phyloP scores from a whole-genome alignment of 2,113 vertebrate genomes.

The Chaetops frenatus region DNA sequence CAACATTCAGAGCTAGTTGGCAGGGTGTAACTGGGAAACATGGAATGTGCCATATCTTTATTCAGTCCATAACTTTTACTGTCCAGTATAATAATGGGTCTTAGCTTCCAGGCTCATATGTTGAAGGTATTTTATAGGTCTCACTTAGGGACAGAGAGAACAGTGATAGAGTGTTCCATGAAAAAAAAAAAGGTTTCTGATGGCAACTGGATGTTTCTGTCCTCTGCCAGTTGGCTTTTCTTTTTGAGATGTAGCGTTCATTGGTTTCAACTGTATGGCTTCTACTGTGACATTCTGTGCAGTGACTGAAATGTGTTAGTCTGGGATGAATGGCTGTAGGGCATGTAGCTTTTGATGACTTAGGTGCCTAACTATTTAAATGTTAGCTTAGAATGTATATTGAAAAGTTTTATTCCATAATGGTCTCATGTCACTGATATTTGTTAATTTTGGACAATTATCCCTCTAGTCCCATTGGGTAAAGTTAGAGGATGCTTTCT shows the following conservation, averaged over 20 bases:
- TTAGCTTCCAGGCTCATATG: neutral
- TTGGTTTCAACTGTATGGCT: neutral
- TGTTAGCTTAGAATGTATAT: neutral
- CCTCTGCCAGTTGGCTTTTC: neutral
- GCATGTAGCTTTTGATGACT: neutral
- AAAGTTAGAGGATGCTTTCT: neutral
- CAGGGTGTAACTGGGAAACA: neutral
- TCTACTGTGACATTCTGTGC: neutral
- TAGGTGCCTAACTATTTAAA: neutral
- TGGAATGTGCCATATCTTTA: neutral
- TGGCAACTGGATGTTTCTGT: neutral
- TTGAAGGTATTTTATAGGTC: conserved; percentile 35
- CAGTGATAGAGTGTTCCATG: neutral
- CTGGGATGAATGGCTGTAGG: neutral
- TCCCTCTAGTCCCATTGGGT: neutral
- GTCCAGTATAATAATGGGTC: neutral
- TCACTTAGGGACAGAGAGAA: neutral
- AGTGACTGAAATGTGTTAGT: neutral
- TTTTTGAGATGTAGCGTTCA: rapidly evolving
- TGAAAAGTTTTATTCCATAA: neutral
- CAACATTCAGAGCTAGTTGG: neutral
- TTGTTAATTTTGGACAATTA: neutral
- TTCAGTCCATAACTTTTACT: conserved; percentile 41
- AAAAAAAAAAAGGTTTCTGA: neutral
- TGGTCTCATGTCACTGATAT: neutral